Evolutionary conservation across 2,113 vertebrate genomes (phyloP).

Genomic region (Budorcas taxicolor): DNA sequence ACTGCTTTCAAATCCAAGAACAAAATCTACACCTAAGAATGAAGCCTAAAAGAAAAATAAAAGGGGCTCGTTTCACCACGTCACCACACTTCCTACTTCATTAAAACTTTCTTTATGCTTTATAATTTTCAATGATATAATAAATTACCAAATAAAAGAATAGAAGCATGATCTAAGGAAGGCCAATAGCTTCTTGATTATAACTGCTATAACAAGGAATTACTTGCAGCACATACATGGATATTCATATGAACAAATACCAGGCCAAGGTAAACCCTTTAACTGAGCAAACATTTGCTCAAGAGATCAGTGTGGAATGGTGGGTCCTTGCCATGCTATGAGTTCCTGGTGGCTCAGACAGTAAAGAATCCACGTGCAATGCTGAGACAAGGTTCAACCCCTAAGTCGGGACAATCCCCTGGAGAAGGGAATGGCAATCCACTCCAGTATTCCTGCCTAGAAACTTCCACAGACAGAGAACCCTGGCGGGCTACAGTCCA

Average conservation of each 20-base stretch:
- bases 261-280: not conserved
- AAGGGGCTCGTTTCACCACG: not conserved
- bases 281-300: not conserved
- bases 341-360: not conserved
- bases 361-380: not conserved
- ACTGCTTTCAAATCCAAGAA: constrained; percentile 43
- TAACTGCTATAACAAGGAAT: not conserved
- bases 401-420: not conserved
- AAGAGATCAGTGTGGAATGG: not conserved
- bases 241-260: not conserved
- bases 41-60: constrained; percentile 25
- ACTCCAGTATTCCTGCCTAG: not conserved
- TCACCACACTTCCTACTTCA: not conserved
- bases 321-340: not conserved
- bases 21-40: constrained; percentile 38
- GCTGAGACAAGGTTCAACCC: not conserved
- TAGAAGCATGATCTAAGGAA: not conserved
- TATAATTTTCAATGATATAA: not conserved
- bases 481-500: not conserved
- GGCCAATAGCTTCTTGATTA: not conserved
- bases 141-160: not conserved
- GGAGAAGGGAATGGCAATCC: not conserved
- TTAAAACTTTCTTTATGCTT: constrained; percentile 22
- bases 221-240: not conserved
- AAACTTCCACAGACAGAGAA: not conserved